A percentile compares a stretch with the other conserved stretches of the same genome.
These are phyloP conservation scores for Lota lota DNA, from an alignment of 2,113 vertebrate species.

Conservation along the genomic window DNA sequence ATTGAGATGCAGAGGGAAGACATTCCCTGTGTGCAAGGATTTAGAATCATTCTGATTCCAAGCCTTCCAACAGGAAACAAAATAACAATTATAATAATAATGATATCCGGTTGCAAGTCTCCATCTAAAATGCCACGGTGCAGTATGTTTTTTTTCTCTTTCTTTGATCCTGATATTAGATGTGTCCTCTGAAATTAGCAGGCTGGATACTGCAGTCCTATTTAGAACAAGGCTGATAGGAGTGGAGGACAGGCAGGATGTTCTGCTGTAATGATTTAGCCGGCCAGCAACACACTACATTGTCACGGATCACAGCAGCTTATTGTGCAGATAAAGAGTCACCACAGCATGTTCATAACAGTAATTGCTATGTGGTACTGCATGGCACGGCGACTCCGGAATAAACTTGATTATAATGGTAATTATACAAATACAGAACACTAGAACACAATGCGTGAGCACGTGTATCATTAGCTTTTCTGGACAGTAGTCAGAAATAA, in stretches of 20 bases:
- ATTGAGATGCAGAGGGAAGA: conserved; percentile 62
- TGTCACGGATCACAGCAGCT: conserved; percentile 64
- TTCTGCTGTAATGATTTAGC: conserved; percentile 46
- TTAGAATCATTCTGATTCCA: conserved; percentile 43
- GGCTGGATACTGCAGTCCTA: conserved; percentile 43
- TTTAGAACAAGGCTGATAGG: conserved; percentile 60
- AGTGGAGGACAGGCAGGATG: conserved; percentile 37
- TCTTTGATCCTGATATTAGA: conserved; percentile 55
- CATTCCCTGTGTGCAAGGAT: conserved; percentile 32
- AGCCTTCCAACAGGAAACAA: conserved; percentile 20
- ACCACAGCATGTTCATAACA: conserved; percentile 52
- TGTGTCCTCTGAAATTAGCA: conserved; percentile 39
- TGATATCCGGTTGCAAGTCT: no score
- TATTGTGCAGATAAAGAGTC: conserved; percentile 60
- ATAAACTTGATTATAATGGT: conserved; percentile 74
- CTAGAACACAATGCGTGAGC: conserved; percentile 41
- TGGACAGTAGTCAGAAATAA: conserved; percentile 39
- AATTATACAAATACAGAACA: conserved; percentile 68
- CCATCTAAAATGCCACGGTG: background rate
- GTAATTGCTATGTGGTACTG: conserved; percentile 61
- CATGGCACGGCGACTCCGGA: conserved; percentile 51
- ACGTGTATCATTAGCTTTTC: conserved; percentile 50
- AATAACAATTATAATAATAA: no score
- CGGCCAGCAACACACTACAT: conserved; percentile 27
- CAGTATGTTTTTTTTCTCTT: conserved; percentile 20